These are phyloP conservation scores for Rhopilema esculentum DNA, from an alignment of 30 jellyfish, hydroid and myxozoan genomes.

Conservation along the genomic window DNA sequence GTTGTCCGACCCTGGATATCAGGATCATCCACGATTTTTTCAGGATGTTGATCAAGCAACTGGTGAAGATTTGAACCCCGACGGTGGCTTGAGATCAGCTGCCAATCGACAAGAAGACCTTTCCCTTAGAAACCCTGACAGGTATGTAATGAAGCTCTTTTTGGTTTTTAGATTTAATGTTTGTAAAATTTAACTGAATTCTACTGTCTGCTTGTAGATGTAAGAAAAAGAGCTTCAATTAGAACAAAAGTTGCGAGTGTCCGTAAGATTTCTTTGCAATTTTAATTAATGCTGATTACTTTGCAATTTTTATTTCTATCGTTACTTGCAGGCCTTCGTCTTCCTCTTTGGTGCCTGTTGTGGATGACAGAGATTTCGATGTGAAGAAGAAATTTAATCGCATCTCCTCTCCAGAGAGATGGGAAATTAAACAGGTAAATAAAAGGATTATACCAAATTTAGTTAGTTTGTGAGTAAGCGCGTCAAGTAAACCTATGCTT, in stretches of 20 bases:
- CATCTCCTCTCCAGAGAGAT: slow-evolving; percentile 98
- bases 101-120: slow-evolving; percentile 55
- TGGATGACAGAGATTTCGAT: slow-evolving; percentile 75
- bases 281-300: no score
- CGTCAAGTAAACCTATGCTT: no score
- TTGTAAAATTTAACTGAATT: no score
- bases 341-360: slow-evolving; percentile 79
- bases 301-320: neutral
- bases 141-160: no score
- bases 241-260: no score
- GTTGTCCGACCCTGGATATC: no score
- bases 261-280: no score
- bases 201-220: no score
- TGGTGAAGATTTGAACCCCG: slow-evolving; percentile 99
- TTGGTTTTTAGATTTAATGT: no score
- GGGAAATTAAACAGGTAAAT: slow-evolving; percentile 99
- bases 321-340: slow-evolving; percentile 76
- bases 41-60: slow-evolving; percentile 98
- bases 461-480: neutral
- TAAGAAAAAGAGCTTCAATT: no score
- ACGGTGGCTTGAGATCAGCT: slow-evolving; percentile 66
- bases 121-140: slow-evolving; percentile 92
- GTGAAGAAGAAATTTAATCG: slow-evolving; percentile 89
- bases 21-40: no score
- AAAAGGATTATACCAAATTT: neutral